phyloP scores from a whole-genome alignment of 2,888 invertebrate species.

The Monoplex corrugatus region DNA sequence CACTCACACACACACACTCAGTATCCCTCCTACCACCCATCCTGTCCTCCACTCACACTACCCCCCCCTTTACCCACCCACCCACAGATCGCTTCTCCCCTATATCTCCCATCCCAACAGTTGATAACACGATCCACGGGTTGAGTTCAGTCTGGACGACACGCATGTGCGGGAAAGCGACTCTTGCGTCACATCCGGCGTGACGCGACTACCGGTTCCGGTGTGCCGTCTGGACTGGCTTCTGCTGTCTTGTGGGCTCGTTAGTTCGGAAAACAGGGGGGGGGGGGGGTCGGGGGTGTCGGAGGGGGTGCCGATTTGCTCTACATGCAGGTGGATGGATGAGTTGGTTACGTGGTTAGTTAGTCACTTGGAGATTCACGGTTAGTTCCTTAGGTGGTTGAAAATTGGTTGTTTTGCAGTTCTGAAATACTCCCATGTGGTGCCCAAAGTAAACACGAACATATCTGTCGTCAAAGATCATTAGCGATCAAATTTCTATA shows the following conservation, averaged over 20 bases:
- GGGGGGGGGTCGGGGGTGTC: neutral
- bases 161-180: constrained; percentile 24
- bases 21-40: neutral
- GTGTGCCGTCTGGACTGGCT: no score
- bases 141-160: neutral
- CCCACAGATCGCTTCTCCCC: no score
- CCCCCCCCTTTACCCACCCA: neutral
- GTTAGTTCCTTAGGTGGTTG: no score
- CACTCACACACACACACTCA: neutral
- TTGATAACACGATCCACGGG: neutral
- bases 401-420: no score
- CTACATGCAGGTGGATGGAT: neutral
- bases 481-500: no score
- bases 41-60: neutral
- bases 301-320: neutral
- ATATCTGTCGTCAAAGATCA: no score
- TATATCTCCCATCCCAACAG: no score
- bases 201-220: no score
- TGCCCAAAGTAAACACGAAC: no score
- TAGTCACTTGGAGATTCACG: no score
- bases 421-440: no score
- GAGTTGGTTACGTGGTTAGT: no score
- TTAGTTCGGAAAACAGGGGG: neutral
- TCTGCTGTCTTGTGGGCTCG: neutral
- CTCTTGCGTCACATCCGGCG: constrained; percentile 28